Evolutionary conservation across 2,888 invertebrate species (phyloP).

Genomic region (Hydrotaea cyrtoneurina): DNA sequence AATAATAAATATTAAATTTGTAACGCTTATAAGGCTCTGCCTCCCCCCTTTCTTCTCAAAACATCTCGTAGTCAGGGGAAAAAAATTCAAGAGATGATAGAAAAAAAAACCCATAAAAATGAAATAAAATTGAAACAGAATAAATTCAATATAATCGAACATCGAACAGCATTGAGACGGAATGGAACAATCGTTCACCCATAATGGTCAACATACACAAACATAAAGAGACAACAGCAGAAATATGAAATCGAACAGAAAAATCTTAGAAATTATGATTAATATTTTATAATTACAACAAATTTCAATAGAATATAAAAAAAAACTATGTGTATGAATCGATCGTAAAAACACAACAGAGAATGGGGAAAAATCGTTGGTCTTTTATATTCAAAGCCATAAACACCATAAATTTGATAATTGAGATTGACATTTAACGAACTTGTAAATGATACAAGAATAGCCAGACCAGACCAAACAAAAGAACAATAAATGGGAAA

Average conservation of each 20-base stretch:
- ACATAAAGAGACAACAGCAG: neutral
- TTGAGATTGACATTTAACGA: constrained; percentile 70
- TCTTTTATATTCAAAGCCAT: constrained; percentile 53
- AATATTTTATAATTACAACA: constrained; percentile 76
- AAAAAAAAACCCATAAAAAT: constrained; percentile 51
- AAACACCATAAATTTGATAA: constrained; percentile 76
- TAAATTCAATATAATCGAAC: neutral
- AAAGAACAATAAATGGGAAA: constrained; percentile 27
- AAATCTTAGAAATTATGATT: constrained; percentile 75
- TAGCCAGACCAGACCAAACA: constrained; percentile 22
- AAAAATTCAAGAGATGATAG: constrained; percentile 38
- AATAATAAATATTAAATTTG: constrained; percentile 64
- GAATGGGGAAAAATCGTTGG: neutral
- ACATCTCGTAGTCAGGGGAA: neutral
- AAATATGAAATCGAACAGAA: constrained; percentile 44
- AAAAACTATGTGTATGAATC: neutral
- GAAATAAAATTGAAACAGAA: constrained; percentile 47
- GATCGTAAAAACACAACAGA: constrained; percentile 13
- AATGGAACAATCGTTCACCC: neutral
- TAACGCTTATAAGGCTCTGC: constrained; percentile 45
- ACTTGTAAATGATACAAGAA: constrained; percentile 41
- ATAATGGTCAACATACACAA: neutral
- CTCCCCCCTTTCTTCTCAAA: neutral
- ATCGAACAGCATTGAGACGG: constrained; percentile 21
- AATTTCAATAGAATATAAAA: constrained; percentile 69